Base-by-base conservation (phyloP, 2,113 vertebrate genomes). In the Phaethon lepturus region DNA sequence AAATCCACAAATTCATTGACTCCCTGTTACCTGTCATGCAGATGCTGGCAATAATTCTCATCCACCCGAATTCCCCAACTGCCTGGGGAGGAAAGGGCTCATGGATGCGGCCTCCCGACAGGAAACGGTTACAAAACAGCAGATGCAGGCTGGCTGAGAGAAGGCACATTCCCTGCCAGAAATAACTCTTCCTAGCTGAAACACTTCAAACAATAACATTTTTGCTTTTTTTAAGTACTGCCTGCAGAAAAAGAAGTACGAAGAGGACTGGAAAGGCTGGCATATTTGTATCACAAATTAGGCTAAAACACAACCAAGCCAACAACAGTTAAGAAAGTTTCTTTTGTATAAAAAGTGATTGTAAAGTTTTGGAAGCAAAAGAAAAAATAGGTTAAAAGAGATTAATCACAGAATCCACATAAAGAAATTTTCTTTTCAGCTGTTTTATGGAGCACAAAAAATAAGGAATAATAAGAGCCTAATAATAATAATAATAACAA, bases 161-260 rank as follows among this genome's bases (percentile, higher is more conserved):
- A n/a, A 76, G 53, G 68, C 60, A 29, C 83, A 6, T 50, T 63
- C 68, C 31, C 86, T 71, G 84, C 96, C 93, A 97, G 87, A 95
- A 95, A 84, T 71, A 88, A 91, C 86, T 83, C 50, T 42, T 78
- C 87, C 2, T 0, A 56, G 55, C 77, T 59, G 28, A 63, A 94
- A 79, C 77, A 44, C 91, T 96, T 93, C 91, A 91, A 93, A 96
- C 91, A 92, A 91, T 74, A 95, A 94, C 89, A 63, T 47, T 81
- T 78, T 77, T 50, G 76, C 59, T 80, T 77, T 83, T 83, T 92
- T 87, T 66, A 90, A 84, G 89, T 52, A 29, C 16, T 56, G 80
- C 91, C 69, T 76, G 7, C 93, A 95, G 64, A 56, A 86, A 95
- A 91, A 31, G 7, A 76, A 93, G 86, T 26, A 75, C 87, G 89